Base-by-base conservation (phyloP, 2,888 invertebrate species). In the Phengaris alcon region DNA sequence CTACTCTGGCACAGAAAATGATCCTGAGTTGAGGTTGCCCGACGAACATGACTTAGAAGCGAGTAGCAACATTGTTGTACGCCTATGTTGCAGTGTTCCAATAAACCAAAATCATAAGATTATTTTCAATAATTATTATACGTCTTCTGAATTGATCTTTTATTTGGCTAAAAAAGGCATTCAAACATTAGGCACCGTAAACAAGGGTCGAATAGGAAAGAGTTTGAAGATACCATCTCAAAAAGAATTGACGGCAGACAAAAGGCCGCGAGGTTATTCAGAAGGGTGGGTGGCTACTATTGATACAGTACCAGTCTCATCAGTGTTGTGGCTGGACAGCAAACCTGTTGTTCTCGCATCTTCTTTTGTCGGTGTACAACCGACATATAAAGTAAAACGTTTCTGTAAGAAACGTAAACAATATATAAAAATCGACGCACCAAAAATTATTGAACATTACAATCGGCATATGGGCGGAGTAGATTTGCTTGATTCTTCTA, bases 281-380 rank as follows among this genome's bases (percentile, higher is more conserved):
- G 81, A 81, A 75, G 82, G 82, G 79, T 80, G 81, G 64, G 81
- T 82, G 79, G 80, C 82, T 76, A 80, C 78, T 80, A 80, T 81
- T 74, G 82, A 83, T 79, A 81, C 57, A 79, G 78, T 80, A 76
- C 82, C 82, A 68, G 78, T 84, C 77, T 79, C 78, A 77, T 81
- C 81, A 80, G 80, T 79, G 75, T 79, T 79, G 55, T 86, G 86
- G 85, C 85, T 85, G 79, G 85, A 86, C 77, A 86, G 84, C 75
- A 86, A 85, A 78, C 82, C 80, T 77, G 84, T 86, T 74, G 81
- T 79, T 75, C 79, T 85, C 76, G 79, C 83, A 78, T 85, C 86
- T 75, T 83, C 85, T 64, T 86, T 83, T 76, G 84, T 84, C 78
- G 85, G 84, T 75, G 82, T 81, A 79, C 81, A 84, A 81, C 82